A percentile compares a stretch with the other conserved stretches of the same genome.
These are phyloP conservation scores for Hyppa rectilinea DNA, from an alignment of 2,888 invertebrate species.

Conservation along the genomic window DNA sequence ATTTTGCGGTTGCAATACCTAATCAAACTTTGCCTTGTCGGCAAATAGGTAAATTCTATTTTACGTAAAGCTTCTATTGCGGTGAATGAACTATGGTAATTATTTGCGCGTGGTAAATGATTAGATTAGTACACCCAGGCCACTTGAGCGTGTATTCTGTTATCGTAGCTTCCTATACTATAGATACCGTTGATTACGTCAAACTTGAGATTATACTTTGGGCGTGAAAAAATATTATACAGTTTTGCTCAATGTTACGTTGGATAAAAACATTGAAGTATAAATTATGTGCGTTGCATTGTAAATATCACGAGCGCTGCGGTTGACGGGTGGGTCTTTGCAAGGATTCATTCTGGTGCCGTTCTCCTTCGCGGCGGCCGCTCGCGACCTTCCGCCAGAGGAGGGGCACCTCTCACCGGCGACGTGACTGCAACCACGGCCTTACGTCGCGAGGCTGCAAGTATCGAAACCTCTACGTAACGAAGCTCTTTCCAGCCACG, in stretches of 20 bases:
- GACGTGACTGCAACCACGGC: conserved; percentile 90
- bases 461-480: conserved; percentile 90
- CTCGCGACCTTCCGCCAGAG: conserved; percentile 88
- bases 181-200: conserved; percentile 74
- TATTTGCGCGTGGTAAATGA: conserved; percentile 79
- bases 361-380: conserved; percentile 86
- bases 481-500: conserved; percentile 87
- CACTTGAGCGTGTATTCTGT: conserved; percentile 76
- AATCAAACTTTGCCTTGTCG: conserved; percentile 64
- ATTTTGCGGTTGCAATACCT: conserved; percentile 67
- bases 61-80: conserved; percentile 73
- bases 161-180: conserved; percentile 76
- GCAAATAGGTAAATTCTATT: conserved; percentile 67
- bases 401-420: conserved; percentile 89
- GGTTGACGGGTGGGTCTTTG: conserved; percentile 77
- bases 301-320: conserved; percentile 67
- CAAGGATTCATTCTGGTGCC: conserved; percentile 88
- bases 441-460: conserved; percentile 90
- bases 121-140: conserved; percentile 79
- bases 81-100: conserved; percentile 84
- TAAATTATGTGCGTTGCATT: conserved; percentile 67
- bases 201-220: conserved; percentile 59
- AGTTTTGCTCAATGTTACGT: conserved; percentile 51
- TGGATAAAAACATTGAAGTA: conserved; percentile 55
- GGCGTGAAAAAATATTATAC: conserved; percentile 53